Conservation (phyloP, 2,888 invertebrate species). For the Sphecodes monilicornis region DNA sequence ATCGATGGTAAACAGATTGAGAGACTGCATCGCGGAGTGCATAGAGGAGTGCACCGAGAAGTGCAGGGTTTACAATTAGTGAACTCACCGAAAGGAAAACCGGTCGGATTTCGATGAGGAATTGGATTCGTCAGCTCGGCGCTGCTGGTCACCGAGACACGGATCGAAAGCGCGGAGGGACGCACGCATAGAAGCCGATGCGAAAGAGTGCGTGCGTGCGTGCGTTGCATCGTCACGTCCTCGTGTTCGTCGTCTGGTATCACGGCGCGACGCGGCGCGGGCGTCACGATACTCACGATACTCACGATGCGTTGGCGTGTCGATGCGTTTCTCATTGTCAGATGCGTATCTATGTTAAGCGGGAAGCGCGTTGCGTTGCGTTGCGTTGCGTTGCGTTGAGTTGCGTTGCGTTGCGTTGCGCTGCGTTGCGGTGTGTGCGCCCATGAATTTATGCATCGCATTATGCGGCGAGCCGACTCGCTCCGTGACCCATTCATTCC, state of each 20-base stretch:
- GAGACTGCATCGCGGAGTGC: not conserved
- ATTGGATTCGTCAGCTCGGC: not conserved
- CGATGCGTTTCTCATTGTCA: slow-evolving; percentile 78
- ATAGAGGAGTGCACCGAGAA: not conserved
- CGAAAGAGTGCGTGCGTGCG: slow-evolving; percentile 6
- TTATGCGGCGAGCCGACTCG: slow-evolving; percentile 30
- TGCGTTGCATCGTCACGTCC: slow-evolving; percentile 69
- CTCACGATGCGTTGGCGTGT: slow-evolving; percentile 71
- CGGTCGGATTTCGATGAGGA: slow-evolving; percentile 33
- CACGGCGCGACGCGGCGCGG: slow-evolving; percentile 24
- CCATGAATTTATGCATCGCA: slow-evolving; percentile 11
- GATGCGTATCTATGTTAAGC: slow-evolving; percentile 80
- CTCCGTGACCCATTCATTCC: slow-evolving; percentile 53
- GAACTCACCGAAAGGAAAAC: slow-evolving; percentile 20
- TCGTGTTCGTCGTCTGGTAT: slow-evolving; percentile 17
- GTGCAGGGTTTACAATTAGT: not conserved
- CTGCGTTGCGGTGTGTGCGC: slow-evolving; percentile 74
- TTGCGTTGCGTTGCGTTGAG: slow-evolving; percentile 73
- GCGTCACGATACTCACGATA: slow-evolving; percentile 51
- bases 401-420: slow-evolving; percentile 72
- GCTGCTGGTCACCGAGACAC: not conserved
- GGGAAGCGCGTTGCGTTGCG: slow-evolving; percentile 69
- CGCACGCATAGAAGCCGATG: slow-evolving; percentile 33
- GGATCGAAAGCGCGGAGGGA: not conserved
- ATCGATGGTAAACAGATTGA: not conserved